phyloP scores from a whole-genome alignment of 2,113 vertebrate genomes.

The Melanocharis versteri region DNA sequence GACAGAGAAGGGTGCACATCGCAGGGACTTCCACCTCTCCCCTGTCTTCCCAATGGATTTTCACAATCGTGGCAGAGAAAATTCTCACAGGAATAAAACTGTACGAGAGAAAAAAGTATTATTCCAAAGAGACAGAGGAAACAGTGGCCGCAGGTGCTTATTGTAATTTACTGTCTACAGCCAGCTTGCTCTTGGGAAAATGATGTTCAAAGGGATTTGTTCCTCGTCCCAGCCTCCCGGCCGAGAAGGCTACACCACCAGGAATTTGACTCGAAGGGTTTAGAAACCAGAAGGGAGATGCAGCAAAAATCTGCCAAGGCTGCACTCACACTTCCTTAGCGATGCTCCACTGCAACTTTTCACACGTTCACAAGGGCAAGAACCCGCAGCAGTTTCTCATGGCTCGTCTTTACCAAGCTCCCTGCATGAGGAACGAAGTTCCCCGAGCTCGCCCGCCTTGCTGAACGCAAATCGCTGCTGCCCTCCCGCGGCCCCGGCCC shows the following conservation, averaged over 20 bases:
- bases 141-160: neutral
- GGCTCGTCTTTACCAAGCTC: neutral
- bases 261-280: neutral
- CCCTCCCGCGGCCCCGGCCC: slow-evolving; percentile 5
- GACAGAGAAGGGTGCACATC: neutral
- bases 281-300: neutral
- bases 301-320: neutral
- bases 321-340: accelerated
- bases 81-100: neutral
- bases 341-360: neutral
- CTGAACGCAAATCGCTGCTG: slow-evolving; percentile 21
- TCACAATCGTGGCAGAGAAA: neutral
- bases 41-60: neutral
- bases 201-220: neutral
- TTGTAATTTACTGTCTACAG: neutral
- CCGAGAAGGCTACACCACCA: accelerated
- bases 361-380: neutral
- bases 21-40: neutral
- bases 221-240: neutral
- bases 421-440: accelerated
- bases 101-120: accelerated
- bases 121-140: neutral
- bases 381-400: accelerated
- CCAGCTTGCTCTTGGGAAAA: neutral
- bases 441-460: accelerated